A percentile compares a stretch with the other conserved stretches of the same genome.
Evolutionary conservation across 2,797 vertebrate genomes (phyloP).

Genomic region (Spheniscus humboldti): DNA sequence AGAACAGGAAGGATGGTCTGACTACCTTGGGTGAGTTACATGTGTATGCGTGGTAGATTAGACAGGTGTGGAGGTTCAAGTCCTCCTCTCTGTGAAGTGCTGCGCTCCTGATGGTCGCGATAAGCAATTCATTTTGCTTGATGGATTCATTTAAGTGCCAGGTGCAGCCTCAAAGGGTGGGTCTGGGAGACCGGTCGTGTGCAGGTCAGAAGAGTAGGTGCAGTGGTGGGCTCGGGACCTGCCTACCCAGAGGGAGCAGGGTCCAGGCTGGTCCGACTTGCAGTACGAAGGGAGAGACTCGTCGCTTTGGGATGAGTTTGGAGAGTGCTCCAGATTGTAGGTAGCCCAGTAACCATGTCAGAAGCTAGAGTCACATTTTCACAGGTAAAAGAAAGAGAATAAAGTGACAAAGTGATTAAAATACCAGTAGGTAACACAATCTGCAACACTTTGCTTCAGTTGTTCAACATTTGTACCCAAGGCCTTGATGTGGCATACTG

Average conservation of each 20-base stretch:
- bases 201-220: background rate
- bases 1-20: background rate
- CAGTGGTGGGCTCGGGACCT: rapidly evolving
- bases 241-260: background rate
- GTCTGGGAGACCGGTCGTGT: background rate
- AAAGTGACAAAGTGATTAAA: background rate
- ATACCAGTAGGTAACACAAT: background rate
- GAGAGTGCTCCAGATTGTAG: background rate
- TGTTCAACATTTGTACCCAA: background rate
- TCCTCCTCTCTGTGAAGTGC: background rate
- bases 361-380: background rate
- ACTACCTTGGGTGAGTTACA: background rate
- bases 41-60: background rate
- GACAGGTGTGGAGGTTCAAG: background rate
- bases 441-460: background rate
- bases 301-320: background rate
- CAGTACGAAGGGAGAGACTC: rapidly evolving
- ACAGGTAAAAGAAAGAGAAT: background rate
- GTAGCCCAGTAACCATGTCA: background rate
- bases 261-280: background rate
- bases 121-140: background rate
- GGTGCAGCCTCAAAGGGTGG: background rate
- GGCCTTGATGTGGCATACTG: background rate
- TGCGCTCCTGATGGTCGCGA: rapidly evolving
- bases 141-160: background rate